Evolutionary conservation across 30 jellyfish, hydroid and myxozoan genomes (phyloP).

Genomic region (Hydractinia symbiolongicarpus): DNA sequence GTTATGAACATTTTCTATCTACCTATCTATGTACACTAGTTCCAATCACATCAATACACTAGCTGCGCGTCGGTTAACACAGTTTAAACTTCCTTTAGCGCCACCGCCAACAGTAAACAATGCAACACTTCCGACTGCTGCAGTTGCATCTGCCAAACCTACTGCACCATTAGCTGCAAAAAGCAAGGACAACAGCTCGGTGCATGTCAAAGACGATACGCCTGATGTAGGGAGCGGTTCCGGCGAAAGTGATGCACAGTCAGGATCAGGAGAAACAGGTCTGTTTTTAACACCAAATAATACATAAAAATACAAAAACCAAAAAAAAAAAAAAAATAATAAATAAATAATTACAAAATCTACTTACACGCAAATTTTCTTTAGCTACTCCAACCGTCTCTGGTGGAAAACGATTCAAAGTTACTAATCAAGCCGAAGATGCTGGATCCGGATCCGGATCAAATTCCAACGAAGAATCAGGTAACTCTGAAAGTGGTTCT

Average conservation of each 20-base stretch:
- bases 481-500: slow-evolving; percentile 16
- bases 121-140: not conserved
- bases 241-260: no score
- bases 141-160: not conserved
- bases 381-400: not conserved
- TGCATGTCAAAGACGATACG: no score
- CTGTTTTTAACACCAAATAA: no score
- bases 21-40: not conserved
- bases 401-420: not conserved
- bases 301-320: no score
- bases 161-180: not conserved
- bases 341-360: not conserved
- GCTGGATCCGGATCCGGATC: not conserved
- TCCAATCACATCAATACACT: no score
- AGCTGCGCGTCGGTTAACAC: not conserved
- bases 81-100: not conserved
- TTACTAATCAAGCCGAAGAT: not conserved
- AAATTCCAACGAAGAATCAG: not conserved
- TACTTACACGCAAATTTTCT: not conserved
- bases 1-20: not conserved
- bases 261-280: no score
- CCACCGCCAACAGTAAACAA: not conserved
- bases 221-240: no score
- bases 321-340: no score
- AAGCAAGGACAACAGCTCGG: no score